phyloP scores from a whole-genome alignment of 2,797 vertebrate species.

The Poliocrania exsul region DNA sequence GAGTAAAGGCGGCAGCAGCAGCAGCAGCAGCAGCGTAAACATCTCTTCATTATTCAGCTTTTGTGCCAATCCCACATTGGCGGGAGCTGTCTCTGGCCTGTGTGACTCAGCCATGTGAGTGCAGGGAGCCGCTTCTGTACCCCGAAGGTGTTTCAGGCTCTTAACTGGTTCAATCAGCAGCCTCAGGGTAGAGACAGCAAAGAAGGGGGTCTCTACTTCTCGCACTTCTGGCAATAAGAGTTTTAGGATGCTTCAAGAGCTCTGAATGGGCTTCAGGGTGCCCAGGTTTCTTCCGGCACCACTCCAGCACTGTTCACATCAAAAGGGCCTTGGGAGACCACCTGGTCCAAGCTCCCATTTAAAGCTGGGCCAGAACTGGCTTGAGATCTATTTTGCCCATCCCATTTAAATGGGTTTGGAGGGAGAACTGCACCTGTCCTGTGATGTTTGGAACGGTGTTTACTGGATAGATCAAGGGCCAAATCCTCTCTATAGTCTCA shows the following conservation, averaged over 20 bases:
- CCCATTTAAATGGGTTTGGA: neutral
- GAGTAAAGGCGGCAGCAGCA: slow-evolving; percentile 14
- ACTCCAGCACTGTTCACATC: neutral
- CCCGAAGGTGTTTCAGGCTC: neutral
- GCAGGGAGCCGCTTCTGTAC: neutral
- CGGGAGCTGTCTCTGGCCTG: neutral
- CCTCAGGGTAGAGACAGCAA: neutral
- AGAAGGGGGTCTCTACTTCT: neutral
- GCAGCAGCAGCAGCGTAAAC: neutral
- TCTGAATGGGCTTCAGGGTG: neutral
- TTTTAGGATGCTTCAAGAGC: neutral
- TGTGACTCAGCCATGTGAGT: neutral
- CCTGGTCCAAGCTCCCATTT: neutral
- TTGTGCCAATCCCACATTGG: neutral
- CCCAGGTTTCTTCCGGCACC: neutral
- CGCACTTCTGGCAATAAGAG: neutral
- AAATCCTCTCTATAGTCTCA: neutral
- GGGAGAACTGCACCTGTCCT: neutral
- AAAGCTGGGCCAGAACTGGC: neutral
- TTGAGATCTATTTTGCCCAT: neutral
- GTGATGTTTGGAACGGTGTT: neutral
- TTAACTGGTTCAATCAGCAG: fast-evolving
- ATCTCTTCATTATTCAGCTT: slow-evolving; percentile 44
- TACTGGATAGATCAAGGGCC: neutral
- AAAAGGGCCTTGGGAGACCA: neutral